A percentile compares a stretch with the other conserved stretches of the same genome.
Conservation (phyloP, 2,113 vertebrate species). For the Rhynchomys soricoides region DNA sequence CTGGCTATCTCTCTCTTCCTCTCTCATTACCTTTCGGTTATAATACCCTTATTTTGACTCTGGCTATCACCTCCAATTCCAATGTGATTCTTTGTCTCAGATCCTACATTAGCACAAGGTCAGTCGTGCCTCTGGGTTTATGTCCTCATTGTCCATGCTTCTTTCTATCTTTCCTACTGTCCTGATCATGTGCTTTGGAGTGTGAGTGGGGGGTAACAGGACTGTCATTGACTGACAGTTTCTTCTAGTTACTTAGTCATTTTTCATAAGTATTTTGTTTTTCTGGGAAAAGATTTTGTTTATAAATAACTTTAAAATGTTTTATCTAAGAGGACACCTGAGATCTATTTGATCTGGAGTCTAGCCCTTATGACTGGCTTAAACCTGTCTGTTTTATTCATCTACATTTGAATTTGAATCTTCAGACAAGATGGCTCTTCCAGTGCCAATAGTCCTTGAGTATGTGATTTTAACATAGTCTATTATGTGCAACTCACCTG, state of each 20-base stretch:
- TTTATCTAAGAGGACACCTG: background rate
- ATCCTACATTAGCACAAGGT: background rate
- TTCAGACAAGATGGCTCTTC: background rate
- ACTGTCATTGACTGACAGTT: background rate
- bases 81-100: background rate
- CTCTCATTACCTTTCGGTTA: background rate
- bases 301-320: background rate
- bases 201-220: background rate
- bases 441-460: no score
- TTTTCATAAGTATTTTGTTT: slow-evolving; percentile 14
- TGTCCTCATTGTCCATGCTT: no score
- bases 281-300: slow-evolving; percentile 11
- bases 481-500: background rate
- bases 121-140: background rate
- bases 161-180: no score
- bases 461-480: background rate
- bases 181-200: rapidly evolving
- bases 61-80: background rate
- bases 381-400: background rate
- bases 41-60: background rate
- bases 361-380: background rate
- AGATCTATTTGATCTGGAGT: background rate
- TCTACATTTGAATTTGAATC: background rate
- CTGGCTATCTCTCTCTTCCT: background rate
- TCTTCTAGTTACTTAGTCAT: background rate